These are phyloP conservation scores for Orthonevra nobilis DNA, from an alignment of 2,888 invertebrate species.

Conservation along the genomic window DNA sequence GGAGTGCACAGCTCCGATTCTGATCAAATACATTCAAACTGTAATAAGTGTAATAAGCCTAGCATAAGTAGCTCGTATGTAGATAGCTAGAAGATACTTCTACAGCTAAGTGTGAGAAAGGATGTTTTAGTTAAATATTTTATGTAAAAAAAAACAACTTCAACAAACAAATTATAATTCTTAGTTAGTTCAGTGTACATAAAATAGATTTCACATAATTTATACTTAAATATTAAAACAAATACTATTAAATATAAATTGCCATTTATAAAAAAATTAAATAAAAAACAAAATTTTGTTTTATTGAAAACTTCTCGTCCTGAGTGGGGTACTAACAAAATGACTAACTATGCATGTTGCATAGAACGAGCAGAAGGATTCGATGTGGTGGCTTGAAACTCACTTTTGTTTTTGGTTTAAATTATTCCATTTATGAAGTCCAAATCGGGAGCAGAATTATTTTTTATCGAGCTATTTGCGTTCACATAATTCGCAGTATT, in stretches of 20 bases:
- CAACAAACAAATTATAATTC: slow-evolving; percentile 15
- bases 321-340: too few species aligned
- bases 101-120: slow-evolving; percentile 23
- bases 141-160: slow-evolving; percentile 17
- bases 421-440: too few species aligned
- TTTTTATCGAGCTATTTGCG: too few species aligned
- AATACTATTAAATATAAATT: slow-evolving; percentile 38
- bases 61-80: slow-evolving; percentile 35
- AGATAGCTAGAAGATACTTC: slow-evolving; percentile 60
- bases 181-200: slow-evolving; percentile 59
- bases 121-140: slow-evolving; percentile 47
- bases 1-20: slow-evolving; percentile 2
- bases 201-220: slow-evolving; percentile 57
- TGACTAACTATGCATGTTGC: too few species aligned
- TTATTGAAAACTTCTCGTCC: too few species aligned
- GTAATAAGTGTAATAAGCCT: slow-evolving; percentile 47
- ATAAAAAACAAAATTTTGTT: background rate
- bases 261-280: slow-evolving; percentile 53
- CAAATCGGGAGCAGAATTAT: too few species aligned
- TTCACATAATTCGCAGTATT: too few species aligned
- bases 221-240: slow-evolving; percentile 38
- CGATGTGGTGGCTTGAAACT: too few species aligned
- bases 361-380: too few species aligned
- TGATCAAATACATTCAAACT: slow-evolving; percentile 8
- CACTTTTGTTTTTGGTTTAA: too few species aligned